phyloP scores from a whole-genome alignment of 2,888 invertebrate species.

The Antheraea yamamai region DNA sequence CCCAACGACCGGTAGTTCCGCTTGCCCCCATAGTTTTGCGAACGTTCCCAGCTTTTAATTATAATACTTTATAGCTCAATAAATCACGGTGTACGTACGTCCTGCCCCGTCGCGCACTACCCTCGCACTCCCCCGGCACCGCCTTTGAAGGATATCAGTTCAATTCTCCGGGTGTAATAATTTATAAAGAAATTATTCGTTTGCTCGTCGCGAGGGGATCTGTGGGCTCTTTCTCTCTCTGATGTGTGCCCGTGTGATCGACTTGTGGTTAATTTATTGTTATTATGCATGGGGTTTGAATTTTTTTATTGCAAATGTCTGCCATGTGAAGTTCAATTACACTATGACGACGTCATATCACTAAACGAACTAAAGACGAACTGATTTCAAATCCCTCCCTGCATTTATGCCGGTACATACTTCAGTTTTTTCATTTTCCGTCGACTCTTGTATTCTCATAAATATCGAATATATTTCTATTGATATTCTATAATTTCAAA shows the following conservation, averaged over 20 bases:
- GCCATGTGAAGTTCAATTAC: background rate
- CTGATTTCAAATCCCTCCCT: background rate
- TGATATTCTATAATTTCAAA: background rate
- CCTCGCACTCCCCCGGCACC: conserved; percentile 46
- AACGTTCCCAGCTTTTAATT: conserved; percentile 85
- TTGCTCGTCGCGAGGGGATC: conserved; percentile 9
- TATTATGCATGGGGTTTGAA: background rate
- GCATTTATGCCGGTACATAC: background rate
- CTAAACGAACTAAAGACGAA: background rate
- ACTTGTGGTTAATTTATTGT: conserved; percentile 8
- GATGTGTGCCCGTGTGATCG: background rate
- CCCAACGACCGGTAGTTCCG: conserved; percentile 60
- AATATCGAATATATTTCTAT: background rate
- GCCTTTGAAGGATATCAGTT: conserved; percentile 84
- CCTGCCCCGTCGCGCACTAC: conserved; percentile 63
- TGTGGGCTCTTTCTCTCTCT: background rate
- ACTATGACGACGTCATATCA: too few relatives aligned
- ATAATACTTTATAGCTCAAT: conserved; percentile 91
- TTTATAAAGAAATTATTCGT: conserved; percentile 20
- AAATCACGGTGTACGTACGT: conserved; percentile 84
- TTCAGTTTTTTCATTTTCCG: background rate
- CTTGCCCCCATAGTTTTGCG: conserved; percentile 68
- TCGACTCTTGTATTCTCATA: background rate
- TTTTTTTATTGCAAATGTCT: background rate
- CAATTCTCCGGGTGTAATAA: conserved; percentile 85